phyloP scores from a whole-genome alignment of 2,113 vertebrate genomes.

The Telmatochromis bifrenatus region DNA sequence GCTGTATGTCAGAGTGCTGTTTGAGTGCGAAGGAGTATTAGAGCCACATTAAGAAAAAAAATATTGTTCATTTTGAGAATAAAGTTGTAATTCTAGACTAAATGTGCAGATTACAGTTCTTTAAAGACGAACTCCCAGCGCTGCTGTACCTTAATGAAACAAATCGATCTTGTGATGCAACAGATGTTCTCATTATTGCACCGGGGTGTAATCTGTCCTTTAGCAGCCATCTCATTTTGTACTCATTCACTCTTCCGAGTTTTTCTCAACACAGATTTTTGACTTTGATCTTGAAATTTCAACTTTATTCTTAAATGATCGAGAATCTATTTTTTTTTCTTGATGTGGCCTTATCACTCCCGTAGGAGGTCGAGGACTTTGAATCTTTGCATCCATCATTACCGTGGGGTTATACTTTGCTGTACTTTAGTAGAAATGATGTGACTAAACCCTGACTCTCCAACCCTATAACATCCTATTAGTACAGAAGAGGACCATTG shows the following conservation, averaged over 20 bases:
- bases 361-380: neutral
- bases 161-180: neutral
- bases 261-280: neutral
- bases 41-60: neutral
- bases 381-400: neutral
- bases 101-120: neutral
- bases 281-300: neutral
- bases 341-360: neutral
- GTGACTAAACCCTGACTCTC: neutral
- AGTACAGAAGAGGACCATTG: neutral
- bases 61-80: neutral
- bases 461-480: neutral
- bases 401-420: neutral
- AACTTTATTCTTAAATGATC: neutral
- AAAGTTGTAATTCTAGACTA: neutral
- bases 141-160: neutral
- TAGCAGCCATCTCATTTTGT: neutral
- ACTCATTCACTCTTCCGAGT: neutral
- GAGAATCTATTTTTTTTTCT: neutral
- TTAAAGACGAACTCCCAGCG: neutral
- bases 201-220: neutral
- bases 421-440: neutral
- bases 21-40: neutral
- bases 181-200: neutral
- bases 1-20: neutral